Conservation (phyloP, 2,113 vertebrate species). For the Lucifuga dentata region DNA sequence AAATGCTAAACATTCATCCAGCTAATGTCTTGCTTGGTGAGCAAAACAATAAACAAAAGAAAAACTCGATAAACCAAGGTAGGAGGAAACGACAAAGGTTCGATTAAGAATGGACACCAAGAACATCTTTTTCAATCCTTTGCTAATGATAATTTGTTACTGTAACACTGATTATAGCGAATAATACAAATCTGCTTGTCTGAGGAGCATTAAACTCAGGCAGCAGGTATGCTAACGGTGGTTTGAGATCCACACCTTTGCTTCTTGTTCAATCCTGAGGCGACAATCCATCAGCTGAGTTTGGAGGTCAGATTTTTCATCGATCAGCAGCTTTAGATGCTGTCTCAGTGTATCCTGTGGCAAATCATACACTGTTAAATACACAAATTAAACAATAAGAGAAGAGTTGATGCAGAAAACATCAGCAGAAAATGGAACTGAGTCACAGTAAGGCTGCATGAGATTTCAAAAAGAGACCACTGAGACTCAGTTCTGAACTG, state of each 20-base stretch:
- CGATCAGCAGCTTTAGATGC: conserved; percentile 84
- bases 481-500: no score
- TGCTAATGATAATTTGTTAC: conserved; percentile 34
- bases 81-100: conserved; percentile 22
- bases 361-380: conserved; percentile 2
- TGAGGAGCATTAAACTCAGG: conserved; percentile 27
- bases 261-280: conserved; percentile 85
- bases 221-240: conserved; percentile 11
- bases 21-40: conserved; percentile 49
- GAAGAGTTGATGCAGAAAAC: conserved; percentile 15
- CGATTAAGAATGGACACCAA: conserved; percentile 6
- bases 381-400: conserved; percentile 17
- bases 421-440: no score
- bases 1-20: conserved; percentile 48
- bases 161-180: conserved; percentile 6
- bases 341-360: conserved; percentile 83
- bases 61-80: neutral
- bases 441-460: no score
- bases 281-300: conserved; percentile 86
- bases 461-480: no score
- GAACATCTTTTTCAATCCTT: conserved; percentile 40
- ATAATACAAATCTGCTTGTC: conserved; percentile 39
- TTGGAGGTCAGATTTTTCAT: conserved; percentile 85
- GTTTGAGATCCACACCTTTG: conserved; percentile 85
- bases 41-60: conserved; percentile 72